These are phyloP conservation scores for Eospalax fontanierii DNA, from an alignment of 2,797 vertebrate genomes.

Conservation along the genomic window DNA sequence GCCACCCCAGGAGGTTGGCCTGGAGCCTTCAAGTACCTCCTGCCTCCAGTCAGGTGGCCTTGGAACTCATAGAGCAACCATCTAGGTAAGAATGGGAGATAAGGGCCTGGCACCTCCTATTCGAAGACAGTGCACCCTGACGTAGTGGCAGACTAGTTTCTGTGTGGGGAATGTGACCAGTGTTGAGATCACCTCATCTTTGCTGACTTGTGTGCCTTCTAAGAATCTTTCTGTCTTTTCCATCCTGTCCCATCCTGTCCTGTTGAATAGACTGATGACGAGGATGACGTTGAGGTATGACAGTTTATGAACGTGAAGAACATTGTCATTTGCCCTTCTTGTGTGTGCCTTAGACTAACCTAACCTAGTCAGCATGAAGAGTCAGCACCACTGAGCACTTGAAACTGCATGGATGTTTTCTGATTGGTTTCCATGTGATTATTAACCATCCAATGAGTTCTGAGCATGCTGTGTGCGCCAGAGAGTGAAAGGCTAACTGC, in stretches of 20 bases:
- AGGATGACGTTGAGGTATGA: constrained; percentile 95
- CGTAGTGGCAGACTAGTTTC: background rate
- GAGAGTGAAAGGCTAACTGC: background rate
- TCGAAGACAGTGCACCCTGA: background rate
- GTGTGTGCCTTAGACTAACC: constrained; percentile 82
- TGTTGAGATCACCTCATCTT: constrained; percentile 31
- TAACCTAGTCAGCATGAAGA: constrained; percentile 74
- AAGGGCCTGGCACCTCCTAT: background rate
- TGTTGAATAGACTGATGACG: constrained; percentile 95
- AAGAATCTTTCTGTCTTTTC: constrained; percentile 88
- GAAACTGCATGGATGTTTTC: constrained; percentile 70
- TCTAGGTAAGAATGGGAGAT: background rate
- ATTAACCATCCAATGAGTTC: constrained; percentile 65
- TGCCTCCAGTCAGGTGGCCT: background rate
- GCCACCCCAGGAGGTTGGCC: background rate
- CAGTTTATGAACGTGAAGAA: constrained; percentile 75
- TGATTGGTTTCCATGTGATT: constrained; percentile 48
- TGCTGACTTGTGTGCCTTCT: constrained; percentile 82
- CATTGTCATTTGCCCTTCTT: constrained; percentile 57
- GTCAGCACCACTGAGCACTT: constrained; percentile 59
- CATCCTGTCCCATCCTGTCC: constrained; percentile 77
- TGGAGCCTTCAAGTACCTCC: background rate
- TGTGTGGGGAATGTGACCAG: constrained; percentile 30
- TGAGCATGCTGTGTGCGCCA: background rate
- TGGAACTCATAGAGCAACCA: background rate